Conservation (phyloP, 92 coral and sea anemone genomes). For the Umimayanthus chanpuru region DNA sequence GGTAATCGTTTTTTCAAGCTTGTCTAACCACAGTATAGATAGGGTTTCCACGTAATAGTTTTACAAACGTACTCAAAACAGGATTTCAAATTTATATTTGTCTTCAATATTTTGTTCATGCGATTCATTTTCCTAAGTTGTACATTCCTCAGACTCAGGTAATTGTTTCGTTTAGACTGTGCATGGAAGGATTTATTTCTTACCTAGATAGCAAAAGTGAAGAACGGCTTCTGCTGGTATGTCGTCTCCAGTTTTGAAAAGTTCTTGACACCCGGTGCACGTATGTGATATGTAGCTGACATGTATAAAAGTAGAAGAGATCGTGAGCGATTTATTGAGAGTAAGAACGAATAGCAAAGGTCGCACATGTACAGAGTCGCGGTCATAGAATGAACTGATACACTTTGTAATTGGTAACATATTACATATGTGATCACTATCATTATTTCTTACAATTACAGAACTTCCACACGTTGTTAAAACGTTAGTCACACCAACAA, state of each 20-base stretch:
- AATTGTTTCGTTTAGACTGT: background rate
- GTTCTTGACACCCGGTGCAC: constrained; percentile 76
- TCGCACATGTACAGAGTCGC: background rate
- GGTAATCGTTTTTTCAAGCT: background rate
- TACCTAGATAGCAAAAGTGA: constrained; percentile 81
- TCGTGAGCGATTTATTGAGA: background rate
- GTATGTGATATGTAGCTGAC: constrained; percentile 67
- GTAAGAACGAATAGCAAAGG: background rate
- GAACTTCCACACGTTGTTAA: no score
- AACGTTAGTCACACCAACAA: no score
- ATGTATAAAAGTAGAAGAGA: constrained; percentile 7
- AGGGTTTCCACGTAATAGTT: no score
- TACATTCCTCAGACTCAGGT: background rate
- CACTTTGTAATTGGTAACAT: background rate
- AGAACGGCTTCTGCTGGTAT: constrained; percentile 81
- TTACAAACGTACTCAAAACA: no score
- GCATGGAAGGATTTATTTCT: background rate
- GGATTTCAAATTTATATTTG: no score
- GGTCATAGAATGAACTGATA: background rate
- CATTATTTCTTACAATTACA: no score
- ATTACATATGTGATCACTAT: no score
- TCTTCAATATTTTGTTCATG: background rate
- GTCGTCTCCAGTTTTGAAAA: constrained; percentile 74
- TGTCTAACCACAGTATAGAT: no score
- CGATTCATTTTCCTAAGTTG: no score